phyloP scores from a whole-genome alignment of 2,888 invertebrate species.

The Cheilosia soror region DNA sequence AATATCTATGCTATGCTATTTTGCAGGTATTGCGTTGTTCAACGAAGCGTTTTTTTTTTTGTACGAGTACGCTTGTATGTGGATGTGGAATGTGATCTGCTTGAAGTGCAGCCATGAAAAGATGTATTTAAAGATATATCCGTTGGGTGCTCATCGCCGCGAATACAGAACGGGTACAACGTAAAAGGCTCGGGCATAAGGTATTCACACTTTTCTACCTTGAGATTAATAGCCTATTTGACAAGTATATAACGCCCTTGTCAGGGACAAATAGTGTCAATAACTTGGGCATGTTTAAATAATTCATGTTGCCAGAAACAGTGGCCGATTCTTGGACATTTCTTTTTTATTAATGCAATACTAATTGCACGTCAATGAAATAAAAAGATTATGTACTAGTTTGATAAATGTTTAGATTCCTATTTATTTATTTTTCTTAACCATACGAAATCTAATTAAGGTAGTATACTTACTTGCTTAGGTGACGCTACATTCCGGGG shows the following conservation, averaged over 20 bases:
- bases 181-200: background rate
- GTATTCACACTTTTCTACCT: conserved; percentile 19
- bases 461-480: too few species aligned
- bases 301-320: background rate
- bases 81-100: conserved; percentile 40
- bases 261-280: conserved; percentile 28
- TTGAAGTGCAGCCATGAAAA: conserved; percentile 55
- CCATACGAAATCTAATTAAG: too few species aligned
- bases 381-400: too few species aligned
- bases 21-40: conserved; percentile 12
- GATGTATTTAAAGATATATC: conserved; percentile 39
- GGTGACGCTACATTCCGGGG: too few species aligned
- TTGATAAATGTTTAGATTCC: too few species aligned
- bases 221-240: conserved; percentile 46
- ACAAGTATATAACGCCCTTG: conserved; percentile 39
- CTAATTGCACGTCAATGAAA: too few species aligned
- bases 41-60: conserved; percentile 48
- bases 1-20: conserved; percentile 1
- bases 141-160: conserved; percentile 42
- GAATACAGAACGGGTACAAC: conserved; percentile 20
- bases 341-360: too few species aligned
- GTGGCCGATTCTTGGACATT: too few species aligned
- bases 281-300: background rate
- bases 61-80: background rate
- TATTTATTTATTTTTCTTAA: too few species aligned